Evolutionary conservation across 2,888 invertebrate species (phyloP).

Genomic region (Molanna angustata): DNA sequence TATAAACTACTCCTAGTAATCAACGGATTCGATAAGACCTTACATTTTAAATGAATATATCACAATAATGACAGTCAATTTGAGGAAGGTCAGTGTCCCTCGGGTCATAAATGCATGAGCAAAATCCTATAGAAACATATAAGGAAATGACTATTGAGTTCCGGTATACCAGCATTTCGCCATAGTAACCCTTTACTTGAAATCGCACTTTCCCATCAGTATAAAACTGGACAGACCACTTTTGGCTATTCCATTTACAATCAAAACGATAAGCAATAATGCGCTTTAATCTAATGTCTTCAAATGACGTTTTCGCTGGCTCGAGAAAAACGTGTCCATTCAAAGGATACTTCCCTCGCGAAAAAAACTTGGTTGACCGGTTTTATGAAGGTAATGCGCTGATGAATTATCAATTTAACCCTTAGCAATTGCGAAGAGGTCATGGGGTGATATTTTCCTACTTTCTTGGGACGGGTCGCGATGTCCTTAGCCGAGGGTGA

Average conservation of each 20-base stretch:
- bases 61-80: constrained; percentile 23
- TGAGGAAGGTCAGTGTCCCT: constrained; percentile 24
- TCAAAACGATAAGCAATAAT: background rate
- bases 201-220: constrained; percentile 32
- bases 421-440: background rate
- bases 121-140: background rate
- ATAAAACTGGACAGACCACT: constrained; percentile 46
- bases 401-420: constrained; percentile 15
- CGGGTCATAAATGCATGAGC: constrained; percentile 16
- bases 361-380: constrained; percentile 32
- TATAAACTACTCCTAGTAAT: background rate
- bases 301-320: constrained; percentile 1
- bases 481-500: constrained; percentile 24
- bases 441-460: constrained; percentile 14
- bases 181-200: constrained; percentile 20
- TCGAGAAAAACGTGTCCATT: constrained; percentile 19
- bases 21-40: background rate
- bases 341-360: constrained; percentile 25
- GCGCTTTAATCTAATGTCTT: background rate
- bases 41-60: background rate
- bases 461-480: constrained; percentile 15
- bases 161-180: constrained; percentile 5
- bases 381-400: constrained; percentile 21
- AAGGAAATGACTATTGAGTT: constrained; percentile 10
- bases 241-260: constrained; percentile 47